phyloP scores from a whole-genome alignment of 2,113 vertebrate genomes.

The Protobothrops flavoviridis region DNA sequence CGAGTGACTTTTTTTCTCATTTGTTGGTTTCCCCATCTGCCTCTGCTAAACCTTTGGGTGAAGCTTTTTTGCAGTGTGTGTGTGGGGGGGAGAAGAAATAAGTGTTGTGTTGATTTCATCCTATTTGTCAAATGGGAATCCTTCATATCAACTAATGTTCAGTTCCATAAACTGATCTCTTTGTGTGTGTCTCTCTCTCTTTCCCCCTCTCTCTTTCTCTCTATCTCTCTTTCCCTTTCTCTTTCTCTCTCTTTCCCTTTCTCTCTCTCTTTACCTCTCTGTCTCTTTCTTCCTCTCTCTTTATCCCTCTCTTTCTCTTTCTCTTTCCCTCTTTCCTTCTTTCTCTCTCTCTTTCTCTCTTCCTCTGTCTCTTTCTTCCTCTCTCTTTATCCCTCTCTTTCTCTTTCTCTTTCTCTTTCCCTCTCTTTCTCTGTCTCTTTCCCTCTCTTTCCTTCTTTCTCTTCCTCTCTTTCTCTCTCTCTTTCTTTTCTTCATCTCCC shows the following conservation, averaged over 20 bases:
- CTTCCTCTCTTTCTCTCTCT: no score
- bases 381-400: fast-evolving
- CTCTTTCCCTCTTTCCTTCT: fast-evolving
- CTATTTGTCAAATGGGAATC: slow-evolving; percentile 41
- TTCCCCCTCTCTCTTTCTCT: no score
- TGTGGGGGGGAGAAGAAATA: not conserved
- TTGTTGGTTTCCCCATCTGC: slow-evolving; percentile 41
- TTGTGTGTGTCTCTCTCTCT: no score
- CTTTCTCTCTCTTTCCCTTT: not conserved
- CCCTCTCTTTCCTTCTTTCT: no score
- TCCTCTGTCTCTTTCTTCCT: no score
- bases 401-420: not conserved
- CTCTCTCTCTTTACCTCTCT: no score
- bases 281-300: no score
- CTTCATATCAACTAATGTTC: slow-evolving; percentile 31
- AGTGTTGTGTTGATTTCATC: not conserved
- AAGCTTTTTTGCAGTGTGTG: slow-evolving; percentile 25
- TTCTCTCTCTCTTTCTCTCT: no score
- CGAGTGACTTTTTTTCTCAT: slow-evolving; percentile 47
- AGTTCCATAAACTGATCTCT: slow-evolving; percentile 27
- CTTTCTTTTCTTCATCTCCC: not conserved
- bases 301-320: fast-evolving
- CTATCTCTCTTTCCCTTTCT: not conserved
- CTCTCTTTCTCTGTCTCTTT: no score
- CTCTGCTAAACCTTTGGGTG: slow-evolving; percentile 27